These are phyloP conservation scores for Micrasema longulum DNA, from an alignment of 1,140 invertebrate species.

Conservation along the genomic window DNA sequence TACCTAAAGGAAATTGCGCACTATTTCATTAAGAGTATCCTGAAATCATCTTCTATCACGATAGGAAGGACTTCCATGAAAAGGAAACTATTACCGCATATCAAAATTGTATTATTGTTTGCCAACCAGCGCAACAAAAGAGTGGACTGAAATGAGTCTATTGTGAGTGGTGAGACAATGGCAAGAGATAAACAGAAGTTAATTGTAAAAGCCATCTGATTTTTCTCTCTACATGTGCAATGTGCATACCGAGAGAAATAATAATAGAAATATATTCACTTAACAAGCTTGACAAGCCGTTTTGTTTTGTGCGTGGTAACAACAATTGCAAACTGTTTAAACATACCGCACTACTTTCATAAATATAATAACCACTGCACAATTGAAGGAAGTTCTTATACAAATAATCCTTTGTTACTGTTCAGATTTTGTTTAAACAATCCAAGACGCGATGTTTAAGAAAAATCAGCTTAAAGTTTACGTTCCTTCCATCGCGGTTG, in stretches of 20 bases:
- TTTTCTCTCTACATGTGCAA: constrained; percentile 35
- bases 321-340: constrained; percentile 30
- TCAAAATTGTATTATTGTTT: constrained; percentile 41
- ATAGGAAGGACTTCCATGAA: not conserved
- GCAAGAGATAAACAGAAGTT: constrained; percentile 26
- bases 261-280: constrained; percentile 31
- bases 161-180: constrained; percentile 25
- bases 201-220: constrained; percentile 36
- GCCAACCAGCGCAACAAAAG: constrained; percentile 33
- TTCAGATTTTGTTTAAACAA: too few relatives aligned
- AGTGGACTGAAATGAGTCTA: constrained; percentile 24
- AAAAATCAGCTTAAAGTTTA: not conserved
- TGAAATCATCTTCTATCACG: not conserved
- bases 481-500: too few relatives aligned
- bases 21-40: constrained; percentile 1
- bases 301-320: constrained; percentile 15
- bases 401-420: too few relatives aligned
- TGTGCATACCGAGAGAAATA: constrained; percentile 27
- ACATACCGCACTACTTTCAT: not conserved
- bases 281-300: constrained; percentile 28
- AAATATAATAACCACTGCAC: not conserved
- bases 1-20: constrained; percentile 4
- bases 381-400: not conserved
- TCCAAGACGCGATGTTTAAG: too few relatives aligned
- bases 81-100: constrained; percentile 38